Percentiles rank a stretch among this genome's conserved stretches.
Evolutionary conservation across 2,797 vertebrate genomes (phyloP).

Genomic region (Sebastes glaucus): DNA sequence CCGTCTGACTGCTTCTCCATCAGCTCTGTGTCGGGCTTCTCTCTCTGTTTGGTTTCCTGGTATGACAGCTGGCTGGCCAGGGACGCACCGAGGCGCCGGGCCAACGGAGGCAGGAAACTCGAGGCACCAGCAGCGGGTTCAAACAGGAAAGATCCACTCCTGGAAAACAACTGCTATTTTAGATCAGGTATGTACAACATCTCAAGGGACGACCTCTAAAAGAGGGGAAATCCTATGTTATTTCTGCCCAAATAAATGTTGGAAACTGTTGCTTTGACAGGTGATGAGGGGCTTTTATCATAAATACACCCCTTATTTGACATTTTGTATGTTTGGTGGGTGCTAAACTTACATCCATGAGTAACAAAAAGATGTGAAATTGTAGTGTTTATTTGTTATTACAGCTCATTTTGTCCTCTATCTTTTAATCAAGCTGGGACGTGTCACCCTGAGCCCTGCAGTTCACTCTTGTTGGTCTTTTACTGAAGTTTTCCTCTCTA

Average conservation of each 20-base stretch:
- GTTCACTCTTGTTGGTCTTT: conserved; percentile 41
- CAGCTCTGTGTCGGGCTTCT: background rate
- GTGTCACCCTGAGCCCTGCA: conserved; percentile 22
- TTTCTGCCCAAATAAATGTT: conserved; percentile 23
- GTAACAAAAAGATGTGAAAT: conserved; percentile 28
- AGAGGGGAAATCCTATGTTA: conserved; percentile 33
- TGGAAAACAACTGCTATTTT: conserved; percentile 75
- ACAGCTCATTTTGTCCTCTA: conserved; percentile 32
- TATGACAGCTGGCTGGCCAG: conserved; percentile 13
- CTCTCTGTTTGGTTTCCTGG: conserved; percentile 28
- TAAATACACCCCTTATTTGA: background rate
- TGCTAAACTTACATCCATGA: conserved; percentile 10
- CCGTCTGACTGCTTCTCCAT: background rate
- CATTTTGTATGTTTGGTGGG: conserved; percentile 16
- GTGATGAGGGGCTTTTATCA: conserved; percentile 21
- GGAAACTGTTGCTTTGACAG: conserved; percentile 4
- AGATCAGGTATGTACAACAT: conserved; percentile 39
- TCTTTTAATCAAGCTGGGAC: conserved; percentile 58
- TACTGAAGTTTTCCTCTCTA: conserved; percentile 54
- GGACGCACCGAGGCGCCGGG: background rate
- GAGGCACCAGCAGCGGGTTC: conserved; percentile 35
- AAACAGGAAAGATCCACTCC: conserved; percentile 71
- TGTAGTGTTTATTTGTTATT: conserved; percentile 48
- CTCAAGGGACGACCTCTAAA: conserved; percentile 5
- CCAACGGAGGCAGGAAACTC: conserved; percentile 67